Base-by-base conservation (phyloP, 2,888 invertebrate genomes). In the Acleris holmiana region DNA sequence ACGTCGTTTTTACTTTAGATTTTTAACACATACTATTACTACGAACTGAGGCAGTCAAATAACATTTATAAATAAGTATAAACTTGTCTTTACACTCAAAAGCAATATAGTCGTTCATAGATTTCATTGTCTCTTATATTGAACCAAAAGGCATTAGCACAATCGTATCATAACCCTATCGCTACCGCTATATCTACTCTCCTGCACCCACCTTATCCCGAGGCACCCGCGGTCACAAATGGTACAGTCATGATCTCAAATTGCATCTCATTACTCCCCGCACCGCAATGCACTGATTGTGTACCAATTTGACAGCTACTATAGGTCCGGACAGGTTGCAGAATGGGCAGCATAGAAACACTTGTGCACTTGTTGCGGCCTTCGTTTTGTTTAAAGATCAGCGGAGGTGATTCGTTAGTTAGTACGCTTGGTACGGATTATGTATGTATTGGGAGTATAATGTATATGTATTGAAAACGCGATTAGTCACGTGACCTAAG, bases 171-270 rank as follows among this genome's bases (percentile, higher is more conserved):
- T 29, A 48, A 54, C 2, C 21, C 18, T 6, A 13, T n/a, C 29
- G 5, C 47, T 25, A 49, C 44, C 59, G 58, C 60, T 35, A 35
- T 4, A 21, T 17, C 19, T 46, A 10, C 23, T 65, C 18, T 62
- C 77, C 82, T 76, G 66, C 2, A 56, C 73, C 75, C 69, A 41
- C 61, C 54, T 73, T 75, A 78, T 76, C 89, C 84, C 76, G 78
- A 85, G 86, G 87, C 84, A 73, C 75, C 79, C 72, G 74, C 72
- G 78, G 77, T 77, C 79, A 79, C 79, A 83, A 86, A 86, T 85
- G 84, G 84, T 83, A 83, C 86, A 87, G 85, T 83, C 87, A 84
- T 86, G 85, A 82, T 81, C 82, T 80, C 73, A 89, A 89, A 90
- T 91, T 89, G 85, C 84, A 83, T 76, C 85, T 86, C 84, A 88